Conservation (phyloP, 2,888 invertebrate genomes). For the Platycnemis pennipes region DNA sequence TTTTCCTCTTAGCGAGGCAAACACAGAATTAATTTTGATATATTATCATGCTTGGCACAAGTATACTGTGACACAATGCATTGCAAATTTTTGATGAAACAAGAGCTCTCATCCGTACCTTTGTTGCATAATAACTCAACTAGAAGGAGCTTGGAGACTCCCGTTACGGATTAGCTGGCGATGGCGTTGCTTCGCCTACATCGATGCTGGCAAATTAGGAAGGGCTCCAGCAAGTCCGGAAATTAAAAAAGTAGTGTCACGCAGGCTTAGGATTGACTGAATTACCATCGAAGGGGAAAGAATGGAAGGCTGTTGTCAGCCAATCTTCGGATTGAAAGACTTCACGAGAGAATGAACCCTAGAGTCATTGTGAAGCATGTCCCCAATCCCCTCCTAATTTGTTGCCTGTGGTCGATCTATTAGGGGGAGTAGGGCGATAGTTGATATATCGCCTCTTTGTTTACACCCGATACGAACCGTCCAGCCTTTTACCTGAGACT, state of each 20-base stretch:
- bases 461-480: background rate
- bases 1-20: no score
- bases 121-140: no score
- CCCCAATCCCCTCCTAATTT: background rate
- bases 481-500: slow-evolving; percentile 11
- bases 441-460: background rate
- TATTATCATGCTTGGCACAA: no score
- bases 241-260: no score
- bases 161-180: no score
- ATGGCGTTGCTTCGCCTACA: no score
- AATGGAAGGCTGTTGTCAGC: background rate
- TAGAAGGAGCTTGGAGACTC: no score
- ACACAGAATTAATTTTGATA: no score
- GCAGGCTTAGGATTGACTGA: background rate
- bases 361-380: background rate
- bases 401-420: background rate
- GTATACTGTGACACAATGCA: no score
- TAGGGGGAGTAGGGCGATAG: background rate
- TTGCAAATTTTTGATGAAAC: no score
- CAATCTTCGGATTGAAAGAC: background rate
- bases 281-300: background rate
- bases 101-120: no score
- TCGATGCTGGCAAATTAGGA: background rate
- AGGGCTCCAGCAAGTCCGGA: no score
- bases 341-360: background rate